phyloP scores from a whole-genome alignment of 2,797 vertebrate species.

The Anguilla marmorata region DNA sequence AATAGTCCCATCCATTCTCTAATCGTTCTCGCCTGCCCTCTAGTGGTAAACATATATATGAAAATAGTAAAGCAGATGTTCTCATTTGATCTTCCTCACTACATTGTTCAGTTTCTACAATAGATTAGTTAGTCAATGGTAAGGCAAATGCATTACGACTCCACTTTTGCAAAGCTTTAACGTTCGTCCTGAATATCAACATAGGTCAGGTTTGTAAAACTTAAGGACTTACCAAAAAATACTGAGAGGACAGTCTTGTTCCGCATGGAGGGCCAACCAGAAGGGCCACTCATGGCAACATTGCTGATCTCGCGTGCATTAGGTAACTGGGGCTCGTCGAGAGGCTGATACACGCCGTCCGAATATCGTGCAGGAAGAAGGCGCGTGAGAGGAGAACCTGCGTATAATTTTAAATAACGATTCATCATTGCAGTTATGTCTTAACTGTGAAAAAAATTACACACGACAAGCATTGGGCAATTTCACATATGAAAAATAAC shows the following conservation, averaged over 20 bases:
- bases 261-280: conserved; percentile 70
- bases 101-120: too few species aligned
- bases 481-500: not conserved
- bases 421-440: not conserved
- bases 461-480: not conserved
- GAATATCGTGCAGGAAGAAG: conserved; percentile 81
- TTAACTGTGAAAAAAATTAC: not conserved
- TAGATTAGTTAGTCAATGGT: too few species aligned
- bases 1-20: not conserved
- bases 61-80: too few species aligned
- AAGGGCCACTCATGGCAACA: conserved; percentile 54
- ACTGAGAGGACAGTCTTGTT: conserved; percentile 86
- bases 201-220: not conserved
- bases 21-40: not conserved
- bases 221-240: conserved; percentile 80
- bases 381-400: conserved; percentile 80
- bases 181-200: not conserved
- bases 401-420: not conserved
- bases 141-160: too few species aligned
- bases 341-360: conserved; percentile 82
- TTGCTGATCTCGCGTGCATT: conserved; percentile 82
- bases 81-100: too few species aligned
- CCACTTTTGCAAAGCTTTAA: not conserved
- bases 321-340: conserved; percentile 77
- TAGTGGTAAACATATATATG: not conserved